These are phyloP conservation scores for Oligia latruncula DNA, from an alignment of 2,888 invertebrate species.

Conservation along the genomic window DNA sequence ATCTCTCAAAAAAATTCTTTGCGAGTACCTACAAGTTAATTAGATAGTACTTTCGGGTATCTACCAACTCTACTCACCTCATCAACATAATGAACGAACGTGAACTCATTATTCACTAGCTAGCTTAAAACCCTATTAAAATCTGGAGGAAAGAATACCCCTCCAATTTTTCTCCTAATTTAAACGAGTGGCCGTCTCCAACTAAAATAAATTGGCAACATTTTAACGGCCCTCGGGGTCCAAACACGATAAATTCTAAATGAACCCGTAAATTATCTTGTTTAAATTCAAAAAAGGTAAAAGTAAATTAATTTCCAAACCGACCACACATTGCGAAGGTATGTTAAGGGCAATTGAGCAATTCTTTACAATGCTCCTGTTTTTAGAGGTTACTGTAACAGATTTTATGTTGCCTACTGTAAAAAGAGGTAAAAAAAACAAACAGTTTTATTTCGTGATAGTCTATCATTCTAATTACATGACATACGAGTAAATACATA, in stretches of 20 bases:
- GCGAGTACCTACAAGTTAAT: neutral
- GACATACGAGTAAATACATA: neutral
- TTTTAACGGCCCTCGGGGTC: conserved; percentile 67
- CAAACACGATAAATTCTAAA: conserved; percentile 79
- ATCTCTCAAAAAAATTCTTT: neutral
- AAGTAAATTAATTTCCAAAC: conserved; percentile 77
- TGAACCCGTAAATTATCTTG: conserved; percentile 80
- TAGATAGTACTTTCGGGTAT: neutral
- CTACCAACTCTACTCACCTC: neutral
- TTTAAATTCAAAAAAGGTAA: conserved; percentile 80
- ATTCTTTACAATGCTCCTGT: conserved; percentile 71
- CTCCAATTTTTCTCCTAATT: conserved; percentile 60
- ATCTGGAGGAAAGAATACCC: conserved; percentile 57
- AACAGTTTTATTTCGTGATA: neutral
- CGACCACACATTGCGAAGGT: conserved; percentile 75
- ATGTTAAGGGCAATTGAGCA: conserved; percentile 75
- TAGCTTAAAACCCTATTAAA: conserved; percentile 56
- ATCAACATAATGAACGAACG: conserved; percentile 43
- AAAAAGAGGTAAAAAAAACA: conserved; percentile 11
- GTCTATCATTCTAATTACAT: conserved; percentile 2
- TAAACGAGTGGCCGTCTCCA: conserved; percentile 56
- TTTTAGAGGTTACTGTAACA: conserved; percentile 52
- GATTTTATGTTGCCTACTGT: conserved; percentile 24
- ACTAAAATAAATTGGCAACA: conserved; percentile 68
- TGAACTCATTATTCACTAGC: conserved; percentile 48